These are phyloP conservation scores for Drosophila sordidapex DNA, from an alignment of 2,888 invertebrate species.

Conservation along the genomic window DNA sequence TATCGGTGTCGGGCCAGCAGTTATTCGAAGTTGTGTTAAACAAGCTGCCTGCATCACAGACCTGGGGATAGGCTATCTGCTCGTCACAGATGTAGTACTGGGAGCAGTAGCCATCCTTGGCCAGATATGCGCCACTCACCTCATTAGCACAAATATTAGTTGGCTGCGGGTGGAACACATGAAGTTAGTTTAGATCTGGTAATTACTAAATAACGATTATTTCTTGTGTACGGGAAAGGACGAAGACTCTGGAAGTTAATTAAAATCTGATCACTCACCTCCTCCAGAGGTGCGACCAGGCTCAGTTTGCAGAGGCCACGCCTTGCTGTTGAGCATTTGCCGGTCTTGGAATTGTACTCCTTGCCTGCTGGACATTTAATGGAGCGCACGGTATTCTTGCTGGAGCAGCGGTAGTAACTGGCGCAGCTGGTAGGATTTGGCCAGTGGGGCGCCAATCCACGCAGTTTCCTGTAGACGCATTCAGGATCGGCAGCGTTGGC, in stretches of 20 bases:
- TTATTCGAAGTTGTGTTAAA: slow-evolving; percentile 48
- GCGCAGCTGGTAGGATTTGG: slow-evolving; percentile 74
- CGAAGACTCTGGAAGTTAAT: not conserved
- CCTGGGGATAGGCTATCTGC: slow-evolving; percentile 69
- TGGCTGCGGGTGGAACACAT: slow-evolving; percentile 20
- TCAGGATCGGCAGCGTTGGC: slow-evolving; percentile 75
- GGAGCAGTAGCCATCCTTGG: slow-evolving; percentile 61
- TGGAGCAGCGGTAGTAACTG: slow-evolving; percentile 77
- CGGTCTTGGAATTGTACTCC: slow-evolving; percentile 71
- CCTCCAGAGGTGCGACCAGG: slow-evolving; percentile 56
- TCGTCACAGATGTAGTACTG: slow-evolving; percentile 72
- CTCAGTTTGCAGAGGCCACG: slow-evolving; percentile 70
- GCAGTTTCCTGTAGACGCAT: slow-evolving; percentile 74
- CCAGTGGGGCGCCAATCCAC: slow-evolving; percentile 71
- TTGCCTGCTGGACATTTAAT: slow-evolving; percentile 72
- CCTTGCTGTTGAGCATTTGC: slow-evolving; percentile 65
- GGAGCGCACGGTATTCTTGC: slow-evolving; percentile 64
- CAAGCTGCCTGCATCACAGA: slow-evolving; percentile 64
- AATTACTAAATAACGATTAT: not conserved
- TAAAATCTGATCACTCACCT: slow-evolving; percentile 29
- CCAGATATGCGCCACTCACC: slow-evolving; percentile 63
- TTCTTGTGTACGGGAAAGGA: not conserved
- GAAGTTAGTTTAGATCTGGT: not conserved
- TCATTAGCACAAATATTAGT: slow-evolving; percentile 61
- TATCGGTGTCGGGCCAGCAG: slow-evolving; percentile 66